phyloP scores from a whole-genome alignment of 2,113 vertebrate genomes.

The Laticauda colubrina region DNA sequence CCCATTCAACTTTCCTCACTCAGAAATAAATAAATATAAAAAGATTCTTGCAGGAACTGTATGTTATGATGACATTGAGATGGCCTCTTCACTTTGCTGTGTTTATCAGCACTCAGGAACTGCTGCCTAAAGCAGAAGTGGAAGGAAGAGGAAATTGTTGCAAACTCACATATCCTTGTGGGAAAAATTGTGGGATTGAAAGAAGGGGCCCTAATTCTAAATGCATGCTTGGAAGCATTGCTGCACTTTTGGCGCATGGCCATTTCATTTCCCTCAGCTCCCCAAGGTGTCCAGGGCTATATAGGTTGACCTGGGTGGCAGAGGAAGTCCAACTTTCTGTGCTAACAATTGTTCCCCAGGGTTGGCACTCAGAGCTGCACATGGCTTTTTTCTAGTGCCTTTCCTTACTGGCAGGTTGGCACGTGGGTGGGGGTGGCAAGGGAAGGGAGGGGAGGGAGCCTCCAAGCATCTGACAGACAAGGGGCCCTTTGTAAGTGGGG shows the following conservation, averaged over 20 bases:
- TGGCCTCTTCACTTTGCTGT: background rate
- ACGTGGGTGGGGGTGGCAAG: background rate
- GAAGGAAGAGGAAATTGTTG: background rate
- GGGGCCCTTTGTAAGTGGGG: constrained; percentile 46
- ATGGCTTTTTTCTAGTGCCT: background rate
- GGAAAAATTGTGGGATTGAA: background rate
- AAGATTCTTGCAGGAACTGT: background rate
- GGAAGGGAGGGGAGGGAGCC: constrained; percentile 1
- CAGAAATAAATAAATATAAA: background rate
- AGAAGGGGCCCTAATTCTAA: background rate
- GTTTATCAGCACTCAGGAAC: background rate
- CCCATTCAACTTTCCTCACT: background rate
- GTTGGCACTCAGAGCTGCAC: background rate
- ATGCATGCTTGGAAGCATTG: background rate
- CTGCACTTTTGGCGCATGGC: background rate
- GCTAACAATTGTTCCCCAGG: background rate
- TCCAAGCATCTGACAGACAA: constrained; percentile 51
- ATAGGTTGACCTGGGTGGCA: background rate
- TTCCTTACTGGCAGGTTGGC: background rate
- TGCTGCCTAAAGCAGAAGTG: background rate
- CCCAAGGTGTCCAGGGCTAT: background rate
- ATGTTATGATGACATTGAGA: background rate
- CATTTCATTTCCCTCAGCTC: background rate
- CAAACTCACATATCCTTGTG: background rate
- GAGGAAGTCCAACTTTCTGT: background rate